Percentiles rank a stretch among this genome's conserved stretches.
phyloP scores from a whole-genome alignment of 2,797 vertebrate species.

The Thamnophis elegans region DNA sequence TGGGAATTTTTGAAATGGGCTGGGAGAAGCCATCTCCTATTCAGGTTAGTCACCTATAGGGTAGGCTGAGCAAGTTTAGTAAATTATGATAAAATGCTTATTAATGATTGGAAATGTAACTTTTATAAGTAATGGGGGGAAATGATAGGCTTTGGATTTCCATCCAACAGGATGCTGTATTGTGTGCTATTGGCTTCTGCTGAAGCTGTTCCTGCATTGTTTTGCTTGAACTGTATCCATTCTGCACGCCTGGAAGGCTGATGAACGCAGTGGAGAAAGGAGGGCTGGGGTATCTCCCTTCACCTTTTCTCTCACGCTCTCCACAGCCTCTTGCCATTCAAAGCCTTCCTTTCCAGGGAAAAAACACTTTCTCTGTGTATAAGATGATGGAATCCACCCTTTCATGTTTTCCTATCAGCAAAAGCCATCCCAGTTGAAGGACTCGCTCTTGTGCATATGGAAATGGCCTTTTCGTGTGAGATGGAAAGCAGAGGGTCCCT shows the following conservation, averaged over 20 bases:
- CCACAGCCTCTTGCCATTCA: background rate
- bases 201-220: too few relatives aligned
- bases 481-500: background rate
- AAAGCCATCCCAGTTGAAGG: background rate
- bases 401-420: background rate
- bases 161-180: too few relatives aligned
- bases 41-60: conserved; percentile 78
- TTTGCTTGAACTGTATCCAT: background rate
- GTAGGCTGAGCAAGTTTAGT: background rate
- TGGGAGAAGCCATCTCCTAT: conserved; percentile 99
- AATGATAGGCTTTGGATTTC: background rate
- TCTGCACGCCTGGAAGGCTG: too few relatives aligned
- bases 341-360: background rate
- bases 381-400: background rate
- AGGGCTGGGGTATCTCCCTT: background rate
- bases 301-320: background rate
- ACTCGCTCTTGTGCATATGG: background rate
- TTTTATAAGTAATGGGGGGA: background rate
- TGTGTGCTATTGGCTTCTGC: background rate
- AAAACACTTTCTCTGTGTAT: background rate
- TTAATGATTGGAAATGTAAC: background rate
- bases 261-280: background rate
- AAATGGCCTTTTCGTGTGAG: background rate
- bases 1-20: conserved; percentile 99
- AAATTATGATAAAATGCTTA: background rate